Evolutionary conservation across 2,797 vertebrate genomes (phyloP).

Genomic region (Neosilurus hyrtlii): DNA sequence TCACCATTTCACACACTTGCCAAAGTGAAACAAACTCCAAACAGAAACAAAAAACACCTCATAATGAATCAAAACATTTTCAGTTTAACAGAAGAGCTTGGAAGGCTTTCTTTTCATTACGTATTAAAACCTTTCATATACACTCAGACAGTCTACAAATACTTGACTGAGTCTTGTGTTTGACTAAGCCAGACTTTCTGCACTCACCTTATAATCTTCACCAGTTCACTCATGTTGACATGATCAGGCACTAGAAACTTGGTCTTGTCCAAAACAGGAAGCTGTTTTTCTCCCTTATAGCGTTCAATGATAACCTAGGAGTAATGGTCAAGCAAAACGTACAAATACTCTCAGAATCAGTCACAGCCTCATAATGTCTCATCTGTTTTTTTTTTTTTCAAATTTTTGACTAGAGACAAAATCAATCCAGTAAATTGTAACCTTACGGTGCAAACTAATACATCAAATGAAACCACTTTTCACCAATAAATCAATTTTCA

Average conservation of each 20-base stretch:
- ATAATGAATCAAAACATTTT: too few species aligned
- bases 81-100: too few species aligned
- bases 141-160: neutral
- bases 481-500: too few species aligned
- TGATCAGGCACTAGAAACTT: slow-evolving; percentile 98
- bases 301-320: slow-evolving; percentile 93
- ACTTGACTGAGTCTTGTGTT: neutral
- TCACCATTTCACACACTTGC: too few species aligned
- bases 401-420: too few species aligned
- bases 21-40: too few species aligned
- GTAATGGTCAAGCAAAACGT: slow-evolving; percentile 12
- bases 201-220: slow-evolving; percentile 94
- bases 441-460: too few species aligned
- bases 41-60: too few species aligned
- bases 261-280: slow-evolving; percentile 95
- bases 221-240: slow-evolving; percentile 98
- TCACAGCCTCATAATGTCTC: neutral
- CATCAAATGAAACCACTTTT: too few species aligned
- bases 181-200: neutral
- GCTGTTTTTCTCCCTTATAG: slow-evolving; percentile 96
- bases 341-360: neutral
- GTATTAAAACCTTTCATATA: neutral
- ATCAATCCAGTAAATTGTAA: too few species aligned
- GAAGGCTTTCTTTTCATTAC: too few species aligned
- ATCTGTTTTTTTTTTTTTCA: too few species aligned